These are phyloP conservation scores for Tridacna gigas DNA, from an alignment of 2,888 invertebrate genomes.

Conservation along the genomic window DNA sequence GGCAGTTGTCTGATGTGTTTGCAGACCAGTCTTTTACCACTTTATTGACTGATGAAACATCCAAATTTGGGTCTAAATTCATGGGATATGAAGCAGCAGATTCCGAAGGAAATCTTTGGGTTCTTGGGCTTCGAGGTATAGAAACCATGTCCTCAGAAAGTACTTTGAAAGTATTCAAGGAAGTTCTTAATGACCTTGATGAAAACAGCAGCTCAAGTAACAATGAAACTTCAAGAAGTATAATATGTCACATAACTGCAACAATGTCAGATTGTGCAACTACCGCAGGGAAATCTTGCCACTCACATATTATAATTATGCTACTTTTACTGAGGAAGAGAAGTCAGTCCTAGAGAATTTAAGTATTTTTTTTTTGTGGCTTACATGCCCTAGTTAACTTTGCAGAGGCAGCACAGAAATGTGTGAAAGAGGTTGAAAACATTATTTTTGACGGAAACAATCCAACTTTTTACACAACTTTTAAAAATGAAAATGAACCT, in stretches of 20 bases:
- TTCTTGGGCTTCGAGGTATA: conserved; percentile 41
- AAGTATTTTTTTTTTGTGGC: conserved; percentile 41
- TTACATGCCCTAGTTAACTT: conserved; percentile 40
- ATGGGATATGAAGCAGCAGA: conserved; percentile 25
- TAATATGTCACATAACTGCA: conserved; percentile 24
- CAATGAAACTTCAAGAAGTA: conserved; percentile 11
- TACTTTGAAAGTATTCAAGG: conserved; percentile 36
- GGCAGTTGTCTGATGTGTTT: conserved; percentile 44
- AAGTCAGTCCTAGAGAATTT: background rate
- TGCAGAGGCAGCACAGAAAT: conserved; percentile 27
- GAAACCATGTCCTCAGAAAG: conserved; percentile 31
- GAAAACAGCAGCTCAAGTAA: background rate
- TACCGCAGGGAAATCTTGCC: conserved; percentile 31
- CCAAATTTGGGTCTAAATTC: background rate
- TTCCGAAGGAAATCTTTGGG: background rate
- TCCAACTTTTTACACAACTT: conserved; percentile 7
- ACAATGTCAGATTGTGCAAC: conserved; percentile 45
- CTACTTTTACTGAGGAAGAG: conserved; percentile 27
- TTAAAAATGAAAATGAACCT: conserved; percentile 11
- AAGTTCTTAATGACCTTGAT: conserved; percentile 35
- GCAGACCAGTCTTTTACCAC: background rate
- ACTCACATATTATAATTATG: conserved; percentile 14
- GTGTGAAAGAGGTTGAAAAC: conserved; percentile 18
- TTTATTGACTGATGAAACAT: conserved; percentile 12
- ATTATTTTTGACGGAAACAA: background rate